Base-by-base conservation (phyloP, 2,113 vertebrate genomes). In the Megalops atlanticus region DNA sequence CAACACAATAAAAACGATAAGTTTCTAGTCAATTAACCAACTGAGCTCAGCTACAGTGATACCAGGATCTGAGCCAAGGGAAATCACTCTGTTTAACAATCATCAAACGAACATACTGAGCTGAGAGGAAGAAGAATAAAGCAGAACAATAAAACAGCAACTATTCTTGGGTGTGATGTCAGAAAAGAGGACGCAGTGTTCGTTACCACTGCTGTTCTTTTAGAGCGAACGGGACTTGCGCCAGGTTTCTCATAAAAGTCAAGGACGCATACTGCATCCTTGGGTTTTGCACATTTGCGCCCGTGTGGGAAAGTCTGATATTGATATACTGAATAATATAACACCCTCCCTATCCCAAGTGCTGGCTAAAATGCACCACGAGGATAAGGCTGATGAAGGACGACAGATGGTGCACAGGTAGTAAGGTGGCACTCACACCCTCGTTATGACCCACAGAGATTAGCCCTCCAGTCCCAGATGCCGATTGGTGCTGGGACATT, bases 341-440 rank as follows among this genome's bases (percentile, higher is more conserved):
- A 74, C 8, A 68, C 54, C 39, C 64, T 76, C 35, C 64, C 78
- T 43, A 76, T 15, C 78, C 7, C 79, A 75, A 71, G 64, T 8
- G 58, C n/a, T 71, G 15, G 18, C 71, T 79, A 64, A 45, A 78
- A 82, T 2, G 18, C 64, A 33, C 69, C 72, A 75, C 40, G 15
- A 80, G 77, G 69, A 82, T 73, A 80, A 81, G 41, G 85, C 80
- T 77, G 79, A 58, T 38, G 76, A 69, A 64, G 6, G 54, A 73
- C 73, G 75, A 86, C 73, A 83, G 82, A 80, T 76, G 64, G 74
- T 31, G 36, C 43, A 16, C 78, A 80, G 64, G 78, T 70, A 54
- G 72, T 39, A 70, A 41, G 54, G 64, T 77, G 74, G 35, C 41
- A 40, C 12, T 49, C 74, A 43, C 73, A 80, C 78, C 38, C 58